Base-by-base conservation (phyloP, 2,797 vertebrate genomes). In the Falco rusticolus region DNA sequence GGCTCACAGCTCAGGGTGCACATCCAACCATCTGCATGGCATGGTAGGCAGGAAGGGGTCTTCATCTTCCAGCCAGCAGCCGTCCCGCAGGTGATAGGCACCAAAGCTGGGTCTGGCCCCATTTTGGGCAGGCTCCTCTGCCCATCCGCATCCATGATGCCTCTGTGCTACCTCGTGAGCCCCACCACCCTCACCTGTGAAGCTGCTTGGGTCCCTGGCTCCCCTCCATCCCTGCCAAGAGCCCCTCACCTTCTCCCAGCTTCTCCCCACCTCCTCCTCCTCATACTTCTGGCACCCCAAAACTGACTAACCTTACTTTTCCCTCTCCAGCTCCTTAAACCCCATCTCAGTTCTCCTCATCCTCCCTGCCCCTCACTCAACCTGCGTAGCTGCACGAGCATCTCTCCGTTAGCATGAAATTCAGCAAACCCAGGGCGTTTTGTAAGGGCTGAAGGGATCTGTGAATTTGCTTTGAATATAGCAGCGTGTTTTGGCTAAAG, bases 401-500 rank as follows among this genome's bases (percentile, higher is more conserved):
- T 82, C 76, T 47, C 69, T 45, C 54, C 2, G 1, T 47, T 19
- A 47, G 33, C 6, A 5, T 17, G 57, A 24, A 76, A 33, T 51
- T 82, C 80, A 71, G 34, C 77, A 76, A 88, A 72, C 29, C 21
- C 61, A 31, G 64, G 45, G 34, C 0, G 4, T 75, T 94, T 78
- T 89, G 89, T 91, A 77, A 94, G 53, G 83, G 79, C 61, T 95
- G 95, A 47, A 78, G 51, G 61, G 74, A 97, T 93, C 90, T 78
- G 90, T 39, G 86, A 84, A 59, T 89, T 56, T 92, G 54, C 90
- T 95, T 94, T 74, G 84, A 94, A 84, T 79, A 53, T 21, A 93
- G 74, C 74, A 90, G 47, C 0, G 0, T 94, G 92, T 97, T 97
- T 97, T 96, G 95, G 93, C 94, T 96, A 94, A 96, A 92, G n/a